These are phyloP conservation scores for Turritopsis rubra DNA, from an alignment of 30 jellyfish, hydroid and myxozoan genomes.

Conservation along the genomic window DNA sequence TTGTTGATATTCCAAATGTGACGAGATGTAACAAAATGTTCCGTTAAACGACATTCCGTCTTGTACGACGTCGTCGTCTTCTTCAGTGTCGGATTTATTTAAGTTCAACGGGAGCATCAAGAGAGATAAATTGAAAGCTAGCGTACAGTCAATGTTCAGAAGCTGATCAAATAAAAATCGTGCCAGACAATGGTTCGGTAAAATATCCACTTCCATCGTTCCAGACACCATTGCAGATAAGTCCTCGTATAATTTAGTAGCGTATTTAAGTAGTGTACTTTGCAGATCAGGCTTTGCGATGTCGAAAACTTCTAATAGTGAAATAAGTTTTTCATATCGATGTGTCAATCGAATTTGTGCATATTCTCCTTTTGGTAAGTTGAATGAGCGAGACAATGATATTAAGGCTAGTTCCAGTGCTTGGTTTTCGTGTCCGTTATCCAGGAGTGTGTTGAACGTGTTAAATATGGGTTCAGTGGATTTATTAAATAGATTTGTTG, in stretches of 20 bases:
- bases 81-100: slow-evolving; percentile 12
- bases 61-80: slow-evolving; percentile 13
- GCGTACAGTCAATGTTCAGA: slow-evolving; percentile 25
- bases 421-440: slow-evolving; percentile 32
- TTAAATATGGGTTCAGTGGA: slow-evolving; percentile 61
- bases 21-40: slow-evolving; percentile 41
- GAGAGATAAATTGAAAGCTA: slow-evolving; percentile 56
- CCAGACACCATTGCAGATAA: slow-evolving; percentile 9
- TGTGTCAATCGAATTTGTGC: slow-evolving; percentile 76
- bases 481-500: not conserved
- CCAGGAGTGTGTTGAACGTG: slow-evolving; percentile 45
- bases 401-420: slow-evolving; percentile 47
- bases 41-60: slow-evolving; percentile 15
- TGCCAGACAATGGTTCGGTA: slow-evolving; percentile 71
- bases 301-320: slow-evolving; percentile 78
- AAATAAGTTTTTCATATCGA: slow-evolving; percentile 79
- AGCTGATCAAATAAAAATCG: slow-evolving; percentile 54
- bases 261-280: slow-evolving; percentile 28
- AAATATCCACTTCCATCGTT: slow-evolving; percentile 21
- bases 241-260: slow-evolving; percentile 32
- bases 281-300: slow-evolving; percentile 32
- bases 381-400: slow-evolving; percentile 45
- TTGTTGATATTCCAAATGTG: slow-evolving; percentile 81
- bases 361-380: slow-evolving; percentile 53
- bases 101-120: slow-evolving; percentile 55